Conservation (phyloP, 2,113 vertebrate genomes). For the Litocranius walleri region DNA sequence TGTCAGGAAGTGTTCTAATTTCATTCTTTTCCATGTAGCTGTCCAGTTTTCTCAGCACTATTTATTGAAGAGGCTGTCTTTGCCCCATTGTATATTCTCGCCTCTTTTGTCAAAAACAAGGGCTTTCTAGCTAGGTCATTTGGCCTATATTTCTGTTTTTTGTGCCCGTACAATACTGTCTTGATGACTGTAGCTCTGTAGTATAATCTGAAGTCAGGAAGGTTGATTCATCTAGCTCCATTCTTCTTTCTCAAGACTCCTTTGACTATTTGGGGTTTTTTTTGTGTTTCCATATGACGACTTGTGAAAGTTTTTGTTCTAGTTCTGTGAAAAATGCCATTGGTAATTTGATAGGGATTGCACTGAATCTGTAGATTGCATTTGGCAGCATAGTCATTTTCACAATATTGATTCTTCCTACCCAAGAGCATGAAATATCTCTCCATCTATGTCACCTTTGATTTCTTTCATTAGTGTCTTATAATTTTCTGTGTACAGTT, state of each 20-base stretch:
- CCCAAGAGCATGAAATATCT: background rate
- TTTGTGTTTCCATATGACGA: background rate
- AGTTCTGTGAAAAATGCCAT: background rate
- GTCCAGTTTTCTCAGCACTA: background rate
- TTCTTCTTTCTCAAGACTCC: background rate
- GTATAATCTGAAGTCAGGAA: background rate
- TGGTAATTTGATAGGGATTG: background rate
- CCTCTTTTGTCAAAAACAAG: background rate
- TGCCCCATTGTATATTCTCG: background rate
- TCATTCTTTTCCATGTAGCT: background rate
- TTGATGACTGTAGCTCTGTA: background rate
- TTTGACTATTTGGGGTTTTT: background rate
- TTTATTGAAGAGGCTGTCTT: background rate
- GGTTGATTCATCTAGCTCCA: background rate
- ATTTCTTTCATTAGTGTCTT: background rate
- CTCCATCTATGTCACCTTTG: background rate
- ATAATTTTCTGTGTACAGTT: background rate
- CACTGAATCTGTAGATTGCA: rapidly evolving
- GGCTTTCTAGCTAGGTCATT: background rate
- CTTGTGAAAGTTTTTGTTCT: background rate
- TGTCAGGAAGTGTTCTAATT: background rate
- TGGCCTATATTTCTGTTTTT: background rate
- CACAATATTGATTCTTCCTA: background rate
- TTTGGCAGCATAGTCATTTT: background rate
- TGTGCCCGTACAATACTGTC: background rate